Evolutionary conservation across 2,113 vertebrate genomes (phyloP).

Genomic region (Amphiprion ocellaris): DNA sequence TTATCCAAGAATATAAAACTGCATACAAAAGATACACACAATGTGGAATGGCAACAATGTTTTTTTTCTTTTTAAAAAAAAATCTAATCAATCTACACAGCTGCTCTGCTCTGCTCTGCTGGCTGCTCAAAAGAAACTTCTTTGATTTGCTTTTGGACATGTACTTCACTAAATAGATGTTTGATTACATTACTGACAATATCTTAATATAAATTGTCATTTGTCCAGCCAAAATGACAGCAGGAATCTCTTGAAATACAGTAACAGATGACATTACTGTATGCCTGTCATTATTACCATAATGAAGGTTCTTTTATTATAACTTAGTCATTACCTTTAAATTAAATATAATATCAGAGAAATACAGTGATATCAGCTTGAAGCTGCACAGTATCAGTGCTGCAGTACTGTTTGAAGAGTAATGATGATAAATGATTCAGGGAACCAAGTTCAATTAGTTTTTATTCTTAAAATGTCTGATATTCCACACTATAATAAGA

Average conservation of each 20-base stretch:
- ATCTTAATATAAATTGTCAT: constrained; percentile 26
- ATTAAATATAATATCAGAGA: constrained; percentile 25
- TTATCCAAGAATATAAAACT: background rate
- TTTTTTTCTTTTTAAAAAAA: background rate
- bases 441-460: constrained; percentile 29
- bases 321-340: constrained; percentile 6
- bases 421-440: constrained; percentile 52
- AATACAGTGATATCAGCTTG: constrained; percentile 18
- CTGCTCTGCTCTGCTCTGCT: background rate
- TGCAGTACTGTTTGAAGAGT: constrained; percentile 28
- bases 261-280: constrained; percentile 17
- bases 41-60: background rate
- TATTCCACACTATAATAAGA: constrained; percentile 9
- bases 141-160: background rate
- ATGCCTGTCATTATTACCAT: constrained; percentile 29
- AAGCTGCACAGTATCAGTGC: constrained; percentile 11
- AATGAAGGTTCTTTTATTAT: constrained; percentile 5
- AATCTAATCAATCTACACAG: constrained; percentile 7
- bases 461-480: constrained; percentile 6
- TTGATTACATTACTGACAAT: constrained; percentile 11
- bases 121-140: background rate
- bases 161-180: constrained; percentile 3
- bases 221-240: constrained; percentile 17
- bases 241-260: background rate
- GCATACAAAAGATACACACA: background rate